Evolutionary conservation across 2,888 invertebrate genomes (phyloP), one percentile per base, ranked within the genome.

Genomic region (Zygothrica quintamaculata): DNA sequence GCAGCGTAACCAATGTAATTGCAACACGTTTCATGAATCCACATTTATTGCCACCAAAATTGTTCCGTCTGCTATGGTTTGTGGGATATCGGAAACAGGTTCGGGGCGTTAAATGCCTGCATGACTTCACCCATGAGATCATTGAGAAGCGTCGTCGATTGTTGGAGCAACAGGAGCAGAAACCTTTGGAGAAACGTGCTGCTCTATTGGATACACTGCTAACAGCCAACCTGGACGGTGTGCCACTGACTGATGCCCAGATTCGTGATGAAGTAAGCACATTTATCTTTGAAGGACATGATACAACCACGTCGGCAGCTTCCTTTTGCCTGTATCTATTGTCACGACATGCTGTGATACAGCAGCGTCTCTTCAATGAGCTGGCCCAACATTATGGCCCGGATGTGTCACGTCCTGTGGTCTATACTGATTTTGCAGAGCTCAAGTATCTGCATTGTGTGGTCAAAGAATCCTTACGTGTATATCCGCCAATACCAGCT

Each of bases 181-280:
- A 50, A 25, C 22, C 43, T 40, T 15, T 29, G 0, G 42, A 34
- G 1, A 59, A 56, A 9, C 36, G 56, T 5, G 91, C 93, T 67
- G 93, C 94, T 0, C 93, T 95, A 71, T 89, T 95, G 78, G 95
- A 95, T 90, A 89, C 94, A 4, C 89, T 95, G 4, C 85, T 95
- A 12, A 90, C 93, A 48, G 91, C 93, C 0, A 92, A 92, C 66
- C 89, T 92, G 6, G 92, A 93, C 40, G 94, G 93, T 0, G 77
- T 92, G 52, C 92, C 92, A 6, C 90, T 95, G 44, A 92, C 92
- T 0, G 92, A 93, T 57, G 90, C 92, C 11, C 92, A 93, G 55
- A 92, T 95, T 13, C 91, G 94, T 42, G 94, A 94, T 82, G 94
- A 95, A 91, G 94, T 95, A 0, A 94, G 94, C 73, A 95, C 95